These are phyloP conservation scores for Panthera uncia DNA, from an alignment of 2,113 vertebrate genomes.

Conservation along the genomic window DNA sequence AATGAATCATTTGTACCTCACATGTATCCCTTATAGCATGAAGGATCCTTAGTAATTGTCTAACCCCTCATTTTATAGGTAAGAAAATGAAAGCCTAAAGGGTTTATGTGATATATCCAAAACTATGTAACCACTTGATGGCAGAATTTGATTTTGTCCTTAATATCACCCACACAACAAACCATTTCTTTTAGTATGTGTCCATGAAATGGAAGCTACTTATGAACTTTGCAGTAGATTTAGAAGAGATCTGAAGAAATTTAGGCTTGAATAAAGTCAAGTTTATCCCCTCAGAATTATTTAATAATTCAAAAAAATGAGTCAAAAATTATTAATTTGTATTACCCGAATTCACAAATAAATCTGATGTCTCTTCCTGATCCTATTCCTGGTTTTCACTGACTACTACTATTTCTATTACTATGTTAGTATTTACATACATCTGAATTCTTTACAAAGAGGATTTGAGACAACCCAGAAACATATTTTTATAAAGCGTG, in stretches of 20 bases:
- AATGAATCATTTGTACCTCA: neutral
- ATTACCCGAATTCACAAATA: neutral
- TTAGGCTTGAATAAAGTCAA: neutral
- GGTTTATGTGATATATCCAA: neutral
- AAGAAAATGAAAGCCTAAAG: neutral
- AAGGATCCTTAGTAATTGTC: neutral
- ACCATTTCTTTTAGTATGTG: neutral
- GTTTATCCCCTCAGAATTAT: neutral
- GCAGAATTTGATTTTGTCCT: conserved; percentile 10
- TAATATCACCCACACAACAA: neutral
- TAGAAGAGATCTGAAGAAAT: neutral
- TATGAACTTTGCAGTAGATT: neutral
- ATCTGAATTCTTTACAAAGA: neutral
- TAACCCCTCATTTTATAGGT: neutral
- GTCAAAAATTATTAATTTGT: neutral
- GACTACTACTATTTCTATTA: neutral
- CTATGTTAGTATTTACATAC: neutral
- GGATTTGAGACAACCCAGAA: conserved; percentile 3
- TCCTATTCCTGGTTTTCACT: neutral
- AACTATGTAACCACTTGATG: neutral
- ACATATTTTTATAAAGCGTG: conserved; percentile 7
- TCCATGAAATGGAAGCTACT: neutral
- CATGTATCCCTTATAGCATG: neutral
- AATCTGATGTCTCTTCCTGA: neutral
- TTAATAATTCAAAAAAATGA: neutral